Conservation (phyloP, 2,797 vertebrate species). For the Gorsachius magnificus region DNA sequence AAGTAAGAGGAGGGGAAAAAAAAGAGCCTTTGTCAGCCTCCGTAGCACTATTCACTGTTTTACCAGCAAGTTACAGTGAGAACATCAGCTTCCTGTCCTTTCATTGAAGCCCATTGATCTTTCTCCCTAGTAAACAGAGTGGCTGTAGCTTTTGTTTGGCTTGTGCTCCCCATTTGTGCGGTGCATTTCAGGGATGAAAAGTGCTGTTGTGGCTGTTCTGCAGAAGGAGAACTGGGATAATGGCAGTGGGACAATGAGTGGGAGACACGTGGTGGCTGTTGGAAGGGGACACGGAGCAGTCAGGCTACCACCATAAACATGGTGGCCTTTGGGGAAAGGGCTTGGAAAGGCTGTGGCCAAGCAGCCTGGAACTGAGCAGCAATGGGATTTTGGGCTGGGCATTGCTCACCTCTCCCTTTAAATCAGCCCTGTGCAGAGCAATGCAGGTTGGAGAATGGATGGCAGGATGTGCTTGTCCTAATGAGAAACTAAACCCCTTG, state of each 20-base stretch:
- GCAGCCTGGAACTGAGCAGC: neutral
- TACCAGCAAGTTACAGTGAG: constrained; percentile 70
- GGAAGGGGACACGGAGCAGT: neutral
- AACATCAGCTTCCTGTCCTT: constrained; percentile 75
- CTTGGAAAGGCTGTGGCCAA: neutral
- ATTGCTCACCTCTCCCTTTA: neutral
- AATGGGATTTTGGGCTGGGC: neutral
- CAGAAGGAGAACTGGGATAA: constrained; percentile 34
- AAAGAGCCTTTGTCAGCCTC: constrained; percentile 61
- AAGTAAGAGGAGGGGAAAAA: neutral
- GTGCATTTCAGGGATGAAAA: constrained; percentile 60
- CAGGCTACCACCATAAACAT: neutral
- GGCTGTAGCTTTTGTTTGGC: constrained; percentile 71
- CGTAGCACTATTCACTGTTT: constrained; percentile 58
- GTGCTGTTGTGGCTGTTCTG: constrained; percentile 61
- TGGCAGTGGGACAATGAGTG: neutral
- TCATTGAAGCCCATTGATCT: constrained; percentile 73
- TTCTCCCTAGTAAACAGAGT: constrained; percentile 64
- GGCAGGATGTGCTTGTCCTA: neutral
- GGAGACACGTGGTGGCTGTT: neutral
- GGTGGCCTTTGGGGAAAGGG: neutral
- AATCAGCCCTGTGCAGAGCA: neutral
- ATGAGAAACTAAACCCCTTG: neutral
- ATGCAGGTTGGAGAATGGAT: neutral
- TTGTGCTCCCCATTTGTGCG: constrained; percentile 47